Conservation (phyloP, 2,797 vertebrate genomes). For the Diplodus puntazzo region DNA sequence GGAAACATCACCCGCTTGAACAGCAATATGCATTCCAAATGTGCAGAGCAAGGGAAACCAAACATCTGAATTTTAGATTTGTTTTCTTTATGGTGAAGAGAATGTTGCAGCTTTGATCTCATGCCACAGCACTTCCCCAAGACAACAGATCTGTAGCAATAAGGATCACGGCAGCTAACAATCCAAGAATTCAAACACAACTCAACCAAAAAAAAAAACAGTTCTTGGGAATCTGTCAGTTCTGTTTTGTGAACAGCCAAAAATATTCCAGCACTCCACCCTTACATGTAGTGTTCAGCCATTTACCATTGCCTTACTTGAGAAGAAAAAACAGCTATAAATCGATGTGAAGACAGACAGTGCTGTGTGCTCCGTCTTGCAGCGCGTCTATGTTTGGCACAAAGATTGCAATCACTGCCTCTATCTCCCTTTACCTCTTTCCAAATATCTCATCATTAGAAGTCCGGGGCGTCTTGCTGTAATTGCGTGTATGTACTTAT, state of each 20-base stretch:
- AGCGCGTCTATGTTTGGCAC: slow-evolving; percentile 25
- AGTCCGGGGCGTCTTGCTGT: slow-evolving; percentile 17
- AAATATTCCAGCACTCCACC: background rate
- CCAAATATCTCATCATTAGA: slow-evolving; percentile 31
- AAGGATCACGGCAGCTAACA: slow-evolving; percentile 13
- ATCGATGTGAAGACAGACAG: slow-evolving; percentile 42
- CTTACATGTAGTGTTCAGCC: slow-evolving; percentile 9
- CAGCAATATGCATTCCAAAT: background rate
- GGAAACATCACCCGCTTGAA: background rate
- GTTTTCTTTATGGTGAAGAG: slow-evolving; percentile 2
- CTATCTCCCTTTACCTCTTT: slow-evolving; percentile 6
- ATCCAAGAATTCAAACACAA: slow-evolving; percentile 5
- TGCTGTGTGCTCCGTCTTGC: slow-evolving; percentile 15
- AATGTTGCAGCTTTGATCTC: slow-evolving; percentile 32
- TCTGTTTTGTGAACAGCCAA: slow-evolving; percentile 17
- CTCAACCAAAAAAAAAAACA: background rate
- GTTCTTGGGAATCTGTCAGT: slow-evolving; percentile 2
- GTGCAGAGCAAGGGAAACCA: background rate
- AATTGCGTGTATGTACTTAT: slow-evolving; percentile 45
- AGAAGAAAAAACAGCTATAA: slow-evolving; percentile 12
- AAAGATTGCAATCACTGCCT: slow-evolving; percentile 41
- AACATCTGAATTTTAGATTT: background rate
- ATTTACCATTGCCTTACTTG: slow-evolving; percentile 1
- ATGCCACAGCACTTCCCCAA: slow-evolving; percentile 5
- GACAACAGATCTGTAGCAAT: slow-evolving; percentile 11